These are phyloP conservation scores for Trichonephila clavata DNA, from an alignment of 1,140 invertebrate species.

Conservation along the genomic window DNA sequence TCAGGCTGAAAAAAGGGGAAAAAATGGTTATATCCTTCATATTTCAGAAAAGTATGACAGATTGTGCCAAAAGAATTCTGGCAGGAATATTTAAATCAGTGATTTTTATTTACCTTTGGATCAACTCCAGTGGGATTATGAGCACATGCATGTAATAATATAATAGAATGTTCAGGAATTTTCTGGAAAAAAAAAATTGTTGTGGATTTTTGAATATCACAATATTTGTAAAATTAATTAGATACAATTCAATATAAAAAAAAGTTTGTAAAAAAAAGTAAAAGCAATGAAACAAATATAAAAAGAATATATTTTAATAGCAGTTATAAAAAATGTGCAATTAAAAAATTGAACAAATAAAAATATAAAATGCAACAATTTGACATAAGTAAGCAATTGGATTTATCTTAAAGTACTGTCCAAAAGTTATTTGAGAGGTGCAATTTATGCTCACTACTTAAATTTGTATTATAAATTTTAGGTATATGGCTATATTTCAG, in stretches of 20 bases:
- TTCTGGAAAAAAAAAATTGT: slow-evolving; percentile 84
- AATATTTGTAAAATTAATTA: too few relatives aligned
- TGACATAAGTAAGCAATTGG: too few relatives aligned
- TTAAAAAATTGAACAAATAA: not conserved
- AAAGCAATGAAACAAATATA: not conserved
- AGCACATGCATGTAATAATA: slow-evolving; percentile 98
- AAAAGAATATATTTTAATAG: not conserved
- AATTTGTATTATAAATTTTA: too few relatives aligned
- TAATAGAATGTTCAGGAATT: slow-evolving; percentile 95
- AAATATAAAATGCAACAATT: too few relatives aligned
- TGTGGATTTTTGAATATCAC: too few relatives aligned
- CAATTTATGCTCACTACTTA: too few relatives aligned
- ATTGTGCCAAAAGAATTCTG: not conserved
- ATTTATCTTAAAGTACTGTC: too few relatives aligned
- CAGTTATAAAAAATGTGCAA: not conserved
- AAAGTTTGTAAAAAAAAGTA: too few relatives aligned
- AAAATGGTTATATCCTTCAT: slow-evolving; percentile 44
- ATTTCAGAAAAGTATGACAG: not conserved
- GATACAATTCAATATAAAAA: too few relatives aligned
- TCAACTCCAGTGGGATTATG: slow-evolving; percentile 99
- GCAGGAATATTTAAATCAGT: not conserved
- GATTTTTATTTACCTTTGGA: slow-evolving; percentile 83
- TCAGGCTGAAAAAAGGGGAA: slow-evolving; percentile 83
- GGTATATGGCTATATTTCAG: too few relatives aligned
- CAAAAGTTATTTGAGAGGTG: too few relatives aligned